These are phyloP conservation scores for Gryon sp. DNA, from an alignment of 1,140 invertebrate species.

Conservation along the genomic window DNA sequence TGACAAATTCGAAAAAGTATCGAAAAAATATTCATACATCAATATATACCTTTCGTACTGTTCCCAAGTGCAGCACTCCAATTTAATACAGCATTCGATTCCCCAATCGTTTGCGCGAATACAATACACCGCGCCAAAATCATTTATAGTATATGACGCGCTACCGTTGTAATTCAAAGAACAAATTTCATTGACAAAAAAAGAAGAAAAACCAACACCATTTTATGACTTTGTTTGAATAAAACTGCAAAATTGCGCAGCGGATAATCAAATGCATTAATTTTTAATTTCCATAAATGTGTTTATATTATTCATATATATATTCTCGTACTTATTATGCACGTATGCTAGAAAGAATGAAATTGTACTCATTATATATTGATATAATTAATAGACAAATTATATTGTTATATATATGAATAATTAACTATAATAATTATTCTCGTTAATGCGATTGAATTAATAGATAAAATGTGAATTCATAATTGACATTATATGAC, in stretches of 20 bases:
- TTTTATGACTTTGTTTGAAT: conserved; percentile 17
- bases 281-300: conserved; percentile 17
- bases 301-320: conserved; percentile 15
- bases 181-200: conserved; percentile 51
- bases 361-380: too few relatives aligned
- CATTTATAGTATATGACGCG: conserved; percentile 59
- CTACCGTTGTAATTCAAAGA: conserved; percentile 48
- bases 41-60: conserved; percentile 57
- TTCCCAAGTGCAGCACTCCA: conserved; percentile 63
- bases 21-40: conserved; percentile 61
- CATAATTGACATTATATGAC: too few relatives aligned
- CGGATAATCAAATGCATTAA: conserved; percentile 29
- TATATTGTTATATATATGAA: too few relatives aligned
- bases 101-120: conserved; percentile 59
- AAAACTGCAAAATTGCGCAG: conserved; percentile 18
- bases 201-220: conserved; percentile 26
- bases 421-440: too few relatives aligned
- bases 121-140: conserved; percentile 59
- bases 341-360: too few relatives aligned
- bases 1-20: conserved; percentile 64
- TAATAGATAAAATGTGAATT: too few relatives aligned
- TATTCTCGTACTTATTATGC: too few relatives aligned
- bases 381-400: too few relatives aligned
- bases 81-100: conserved; percentile 62
- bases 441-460: too few relatives aligned